These are phyloP conservation scores for Adrianichthys oophorus DNA, from an alignment of 2,797 vertebrate species.

Conservation along the genomic window DNA sequence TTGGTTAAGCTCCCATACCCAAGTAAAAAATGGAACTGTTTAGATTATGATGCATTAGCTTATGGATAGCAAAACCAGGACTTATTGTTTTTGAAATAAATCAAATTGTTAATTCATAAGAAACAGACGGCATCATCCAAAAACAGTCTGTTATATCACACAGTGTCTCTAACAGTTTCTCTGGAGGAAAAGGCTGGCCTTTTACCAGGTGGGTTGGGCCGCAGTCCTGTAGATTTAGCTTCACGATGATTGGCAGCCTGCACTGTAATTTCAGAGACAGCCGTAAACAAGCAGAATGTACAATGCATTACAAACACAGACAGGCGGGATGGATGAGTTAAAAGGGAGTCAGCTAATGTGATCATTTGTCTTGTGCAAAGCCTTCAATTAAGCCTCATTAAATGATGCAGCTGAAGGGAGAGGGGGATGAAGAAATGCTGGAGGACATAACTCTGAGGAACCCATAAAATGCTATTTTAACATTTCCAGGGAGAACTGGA, in stretches of 20 bases:
- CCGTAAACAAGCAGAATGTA: slow-evolving; percentile 43
- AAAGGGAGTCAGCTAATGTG: slow-evolving; percentile 68
- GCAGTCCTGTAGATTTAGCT: slow-evolving; percentile 22
- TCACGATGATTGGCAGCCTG: slow-evolving; percentile 48
- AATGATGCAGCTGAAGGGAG: slow-evolving; percentile 57
- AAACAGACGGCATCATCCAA: too few species aligned
- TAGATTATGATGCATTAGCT: too few species aligned
- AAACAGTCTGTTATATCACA: too few species aligned
- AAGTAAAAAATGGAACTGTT: too few species aligned
- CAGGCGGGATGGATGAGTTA: slow-evolving; percentile 56
- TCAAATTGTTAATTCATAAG: neutral
- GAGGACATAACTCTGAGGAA: slow-evolving; percentile 23
- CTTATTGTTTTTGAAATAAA: slow-evolving; percentile 7
- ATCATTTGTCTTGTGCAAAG: slow-evolving; percentile 70
- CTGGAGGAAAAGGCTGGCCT: slow-evolving; percentile 7
- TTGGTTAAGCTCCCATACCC: too few species aligned
- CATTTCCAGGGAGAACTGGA: neutral
- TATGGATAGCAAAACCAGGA: too few species aligned
- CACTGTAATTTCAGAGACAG: slow-evolving; percentile 64
- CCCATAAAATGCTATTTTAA: slow-evolving; percentile 46
- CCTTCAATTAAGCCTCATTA: slow-evolving; percentile 75
- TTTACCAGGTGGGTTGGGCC: slow-evolving; percentile 8
- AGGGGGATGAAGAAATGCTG: slow-evolving; percentile 28
- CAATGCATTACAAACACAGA: slow-evolving; percentile 47
- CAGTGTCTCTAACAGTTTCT: neutral